A percentile compares a stretch with the other conserved stretches of the same genome.
Evolutionary conservation across 2,888 invertebrate species (phyloP).

Genomic region (Zootermopsis nevadensis): DNA sequence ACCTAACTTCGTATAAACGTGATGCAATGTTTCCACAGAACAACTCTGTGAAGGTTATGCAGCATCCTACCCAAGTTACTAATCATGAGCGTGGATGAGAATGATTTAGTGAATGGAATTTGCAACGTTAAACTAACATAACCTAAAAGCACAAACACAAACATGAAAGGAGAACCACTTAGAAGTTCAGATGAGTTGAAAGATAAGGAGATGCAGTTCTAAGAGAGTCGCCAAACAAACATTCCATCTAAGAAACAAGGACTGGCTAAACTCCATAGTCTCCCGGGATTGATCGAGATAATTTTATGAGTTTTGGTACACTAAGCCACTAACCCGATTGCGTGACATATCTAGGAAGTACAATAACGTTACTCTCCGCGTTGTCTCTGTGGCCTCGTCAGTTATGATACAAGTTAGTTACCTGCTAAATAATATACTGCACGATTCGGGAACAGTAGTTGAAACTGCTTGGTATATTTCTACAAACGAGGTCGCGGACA

Average conservation of each 20-base stretch:
- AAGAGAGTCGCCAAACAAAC: neutral
- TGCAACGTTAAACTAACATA: slow-evolving; percentile 24
- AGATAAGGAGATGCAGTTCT: neutral
- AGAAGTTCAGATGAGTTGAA: neutral
- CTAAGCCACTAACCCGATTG: no score
- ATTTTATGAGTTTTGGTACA: neutral
- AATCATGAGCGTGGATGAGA: neutral
- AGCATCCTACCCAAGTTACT: neutral
- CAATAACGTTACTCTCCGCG: no score
- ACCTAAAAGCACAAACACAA: slow-evolving; percentile 4
- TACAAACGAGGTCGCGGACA: no score
- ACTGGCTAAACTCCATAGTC: neutral
- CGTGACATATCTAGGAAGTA: no score
- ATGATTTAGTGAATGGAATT: slow-evolving; percentile 7
- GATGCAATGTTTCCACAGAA: neutral
- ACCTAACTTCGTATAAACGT: neutral
- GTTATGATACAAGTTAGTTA: no score
- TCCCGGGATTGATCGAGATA: neutral
- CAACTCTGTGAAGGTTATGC: neutral
- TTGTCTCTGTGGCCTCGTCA: no score
- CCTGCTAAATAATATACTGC: no score
- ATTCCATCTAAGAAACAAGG: neutral
- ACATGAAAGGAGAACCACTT: neutral
- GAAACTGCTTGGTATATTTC: no score
- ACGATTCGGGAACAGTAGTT: no score